Evolutionary conservation across 2,797 vertebrate species (phyloP), one percentile per base, ranked within the genome.

Genomic region (Semaprochilodus insignis): DNA sequence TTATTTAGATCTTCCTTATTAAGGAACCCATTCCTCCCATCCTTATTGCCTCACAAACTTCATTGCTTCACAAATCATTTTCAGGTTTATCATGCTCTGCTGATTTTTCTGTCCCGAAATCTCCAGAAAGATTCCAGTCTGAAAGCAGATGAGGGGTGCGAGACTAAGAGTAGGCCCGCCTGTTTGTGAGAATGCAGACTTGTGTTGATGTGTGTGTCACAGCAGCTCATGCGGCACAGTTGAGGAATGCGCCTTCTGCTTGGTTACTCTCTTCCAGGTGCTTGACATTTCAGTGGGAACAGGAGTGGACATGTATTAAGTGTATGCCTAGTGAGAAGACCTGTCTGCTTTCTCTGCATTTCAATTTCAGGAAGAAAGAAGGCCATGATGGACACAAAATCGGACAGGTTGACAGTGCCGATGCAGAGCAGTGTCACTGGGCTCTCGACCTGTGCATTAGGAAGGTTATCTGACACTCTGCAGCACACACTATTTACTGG

Each of bases 381-480:
- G 66, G 23, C 59, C 16, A 62, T 83, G 80, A 84, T 69, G 80
- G 82, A 84, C 82, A 85, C 70, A 59, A 80, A 81, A 75, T 74
- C 21, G 44, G 82, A 82, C 85, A 87, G 85, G 87, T 83, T 87
- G 87, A 87, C 85, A 84, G 84, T 82, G 84, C 34, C 21, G 54
- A 31, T 76, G 77, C 82, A 79, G 84, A 87, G 77, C 48, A 71
- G 77, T 84, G 84, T 85, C 87, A 81, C 73, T 34, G 73, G 69
- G 78, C 71, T 84, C 77, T 74, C 77, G 74, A 78, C 81, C 87
- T 23, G 65, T 70, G 73, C 72, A 80, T 86, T 83, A 34, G 54
- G 78, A 83, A 85, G 86, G 82, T 69, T 86, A 86, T 83, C 80
- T 81, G 87, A 87, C 84, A 81, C 70, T 83, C 74, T 75, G 73